phyloP scores from a whole-genome alignment of 2,797 vertebrate genomes.

The Ctenopoma kingsleyae region DNA sequence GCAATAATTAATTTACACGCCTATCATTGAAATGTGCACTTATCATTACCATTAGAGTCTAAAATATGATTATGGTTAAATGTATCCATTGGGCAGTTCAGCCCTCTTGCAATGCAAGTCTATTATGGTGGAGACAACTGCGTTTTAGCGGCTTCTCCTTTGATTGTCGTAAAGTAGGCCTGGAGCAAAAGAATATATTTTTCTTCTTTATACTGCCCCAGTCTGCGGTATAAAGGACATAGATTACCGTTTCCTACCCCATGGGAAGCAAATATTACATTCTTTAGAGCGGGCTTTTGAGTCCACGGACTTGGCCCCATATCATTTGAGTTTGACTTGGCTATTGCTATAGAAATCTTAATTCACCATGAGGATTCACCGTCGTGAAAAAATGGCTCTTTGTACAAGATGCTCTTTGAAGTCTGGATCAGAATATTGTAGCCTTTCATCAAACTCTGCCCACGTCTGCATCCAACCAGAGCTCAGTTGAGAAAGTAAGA shows the following conservation, averaged over 20 bases:
- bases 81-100: slow-evolving; percentile 49
- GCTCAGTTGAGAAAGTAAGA: slow-evolving; percentile 74
- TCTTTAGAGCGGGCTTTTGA: slow-evolving; percentile 92
- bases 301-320: slow-evolving; percentile 93
- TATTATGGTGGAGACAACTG: slow-evolving; percentile 75
- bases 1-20: slow-evolving; percentile 13
- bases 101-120: slow-evolving; percentile 57
- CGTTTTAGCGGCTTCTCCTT: slow-evolving; percentile 68
- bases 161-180: slow-evolving; percentile 85
- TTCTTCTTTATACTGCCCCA: slow-evolving; percentile 82
- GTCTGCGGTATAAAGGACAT: slow-evolving; percentile 78
- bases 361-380: slow-evolving; percentile 99
- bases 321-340: slow-evolving; percentile 98
- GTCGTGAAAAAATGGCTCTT: slow-evolving; percentile 98
- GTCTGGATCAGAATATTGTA: slow-evolving; percentile 93
- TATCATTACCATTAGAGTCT: slow-evolving; percentile 25
- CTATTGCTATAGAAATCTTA: slow-evolving; percentile 99
- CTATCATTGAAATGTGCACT: slow-evolving; percentile 5
- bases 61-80: slow-evolving; percentile 60
- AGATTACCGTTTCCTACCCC: slow-evolving; percentile 84
- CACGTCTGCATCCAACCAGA: slow-evolving; percentile 88
- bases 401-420: slow-evolving; percentile 95
- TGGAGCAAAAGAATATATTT: slow-evolving; percentile 89
- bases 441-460: slow-evolving; percentile 91
- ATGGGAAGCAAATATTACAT: slow-evolving; percentile 95